Base-by-base conservation (phyloP, 92 coral and sea anemone species). In the Ricordea florida region DNA sequence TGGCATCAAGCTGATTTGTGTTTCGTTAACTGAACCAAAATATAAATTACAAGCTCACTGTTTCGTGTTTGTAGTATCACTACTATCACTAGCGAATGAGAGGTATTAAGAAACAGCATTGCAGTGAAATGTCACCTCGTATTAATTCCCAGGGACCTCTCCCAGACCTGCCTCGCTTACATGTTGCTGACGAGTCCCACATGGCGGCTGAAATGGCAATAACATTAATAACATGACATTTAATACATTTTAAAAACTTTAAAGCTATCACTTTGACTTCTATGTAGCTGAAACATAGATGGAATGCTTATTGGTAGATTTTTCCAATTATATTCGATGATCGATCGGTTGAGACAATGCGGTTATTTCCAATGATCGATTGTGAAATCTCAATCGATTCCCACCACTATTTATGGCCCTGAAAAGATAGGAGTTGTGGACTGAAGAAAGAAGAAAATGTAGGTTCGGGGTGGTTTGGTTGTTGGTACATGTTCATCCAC, bases 11-110 rank as follows among this genome's bases (percentile, higher is more conserved):
- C 48, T 15, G 48, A 68, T 43, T 73, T 59, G 58, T 45, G 59
- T 73, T 73, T 73, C 46, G 61, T 57, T 57, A 73, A 73, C 69
- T 72, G 80, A 73, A 73, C 80, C 80, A 73, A 73, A 57, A 73
- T 69, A 43, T 58, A 57, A 58, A 73, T 73, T 73, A 58, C 35
- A 44, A 53, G 78, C 64, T 56, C 78, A 71, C 66, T 38, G 78
- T 29, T 49, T 49, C 3, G 29, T 16, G 32, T 49, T 49, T 49
- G 0, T 49, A 22, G 11, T 21, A 49, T 23, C 72, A 65, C 57
- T 65, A 65, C 72, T 28, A 45, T 44, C 74, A 27, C 65, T 57
- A 57, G 65, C 42, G 18, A 57, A 57, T 57, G 65, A 23, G 35
- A 28, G 65, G 65, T 57, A 57, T 57, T 57, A 57, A 57, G 42